These are phyloP conservation scores for Spodoptera frugiperda DNA, from an alignment of 1,140 invertebrate species.

Conservation along the genomic window DNA sequence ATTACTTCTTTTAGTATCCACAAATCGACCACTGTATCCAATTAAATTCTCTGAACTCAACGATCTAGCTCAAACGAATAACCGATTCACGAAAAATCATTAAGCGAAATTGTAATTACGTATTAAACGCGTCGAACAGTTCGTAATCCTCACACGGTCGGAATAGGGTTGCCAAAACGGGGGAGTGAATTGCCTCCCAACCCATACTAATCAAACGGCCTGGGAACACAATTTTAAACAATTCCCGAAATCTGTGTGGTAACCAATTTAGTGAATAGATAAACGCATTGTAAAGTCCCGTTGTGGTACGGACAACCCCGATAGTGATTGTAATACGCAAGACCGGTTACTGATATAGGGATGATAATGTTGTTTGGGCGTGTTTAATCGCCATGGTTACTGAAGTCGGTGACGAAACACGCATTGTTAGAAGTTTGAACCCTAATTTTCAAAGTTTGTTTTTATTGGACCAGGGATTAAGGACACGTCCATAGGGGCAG, in stretches of 20 bases:
- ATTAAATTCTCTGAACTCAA: constrained; percentile 8
- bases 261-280: constrained; percentile 71
- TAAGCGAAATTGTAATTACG: constrained; percentile 46
- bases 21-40: constrained; percentile 1
- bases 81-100: constrained; percentile 41
- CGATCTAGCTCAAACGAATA: constrained; percentile 9
- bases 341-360: constrained; percentile 67
- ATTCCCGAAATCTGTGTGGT: constrained; percentile 71
- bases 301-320: constrained; percentile 58
- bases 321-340: constrained; percentile 67
- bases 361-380: constrained; percentile 76
- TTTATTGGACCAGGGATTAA: constrained; percentile 16
- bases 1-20: constrained; percentile 16
- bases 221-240: constrained; percentile 77
- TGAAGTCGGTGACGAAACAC: constrained; percentile 36
- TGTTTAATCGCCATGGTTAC: constrained; percentile 71
- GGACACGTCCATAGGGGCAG: not conserved
- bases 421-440: constrained; percentile 35
- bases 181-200: constrained; percentile 60
- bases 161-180: constrained; percentile 47
- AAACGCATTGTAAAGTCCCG: constrained; percentile 72
- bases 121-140: constrained; percentile 51
- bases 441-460: constrained; percentile 42
- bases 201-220: constrained; percentile 63
- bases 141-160: constrained; percentile 52